Conservation (phyloP, 2,888 invertebrate species). For the Agrochola circellaris region DNA sequence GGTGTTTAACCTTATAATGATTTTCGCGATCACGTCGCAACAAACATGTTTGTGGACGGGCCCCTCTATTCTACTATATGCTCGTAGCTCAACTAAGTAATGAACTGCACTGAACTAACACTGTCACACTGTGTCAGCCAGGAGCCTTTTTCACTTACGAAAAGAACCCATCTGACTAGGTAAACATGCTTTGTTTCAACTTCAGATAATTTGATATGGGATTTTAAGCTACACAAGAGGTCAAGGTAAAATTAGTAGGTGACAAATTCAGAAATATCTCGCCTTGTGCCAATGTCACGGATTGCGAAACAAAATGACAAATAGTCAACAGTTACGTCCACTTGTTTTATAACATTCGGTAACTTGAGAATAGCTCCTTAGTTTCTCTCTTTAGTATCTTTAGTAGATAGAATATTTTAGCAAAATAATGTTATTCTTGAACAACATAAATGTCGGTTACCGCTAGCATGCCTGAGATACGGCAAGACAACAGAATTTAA, state of each 20-base stretch:
- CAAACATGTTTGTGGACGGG: slow-evolving; percentile 52
- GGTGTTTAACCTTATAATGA: slow-evolving; percentile 84
- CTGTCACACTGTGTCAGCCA: neutral
- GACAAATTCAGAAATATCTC: slow-evolving; percentile 57
- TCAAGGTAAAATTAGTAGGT: slow-evolving; percentile 47
- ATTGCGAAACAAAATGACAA: slow-evolving; percentile 34
- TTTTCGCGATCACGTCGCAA: slow-evolving; percentile 77
- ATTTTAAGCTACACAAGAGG: slow-evolving; percentile 25
- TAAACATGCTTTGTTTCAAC: neutral
- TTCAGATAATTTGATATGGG: slow-evolving; percentile 11
- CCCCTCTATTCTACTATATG: slow-evolving; percentile 4
- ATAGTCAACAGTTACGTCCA: slow-evolving; percentile 6
- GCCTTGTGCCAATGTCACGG: slow-evolving; percentile 52
- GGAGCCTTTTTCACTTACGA: neutral
- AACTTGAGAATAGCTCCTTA: slow-evolving; percentile 12
- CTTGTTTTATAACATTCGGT: slow-evolving; percentile 18
- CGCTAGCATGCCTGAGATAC: slow-evolving; percentile 20
- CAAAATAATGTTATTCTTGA: slow-evolving; percentile 27
- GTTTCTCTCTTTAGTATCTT: neutral
- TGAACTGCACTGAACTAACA: neutral
- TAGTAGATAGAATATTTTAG: slow-evolving; percentile 13
- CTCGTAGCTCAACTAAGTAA: neutral
- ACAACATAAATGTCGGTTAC: slow-evolving; percentile 24
- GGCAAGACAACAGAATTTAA: slow-evolving; percentile 19
- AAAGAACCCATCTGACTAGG: neutral